A percentile compares a stretch with the other conserved stretches of the same genome.
Evolutionary conservation across 2,113 vertebrate genomes (phyloP).

Genomic region (Entomyzon cyanotis): DNA sequence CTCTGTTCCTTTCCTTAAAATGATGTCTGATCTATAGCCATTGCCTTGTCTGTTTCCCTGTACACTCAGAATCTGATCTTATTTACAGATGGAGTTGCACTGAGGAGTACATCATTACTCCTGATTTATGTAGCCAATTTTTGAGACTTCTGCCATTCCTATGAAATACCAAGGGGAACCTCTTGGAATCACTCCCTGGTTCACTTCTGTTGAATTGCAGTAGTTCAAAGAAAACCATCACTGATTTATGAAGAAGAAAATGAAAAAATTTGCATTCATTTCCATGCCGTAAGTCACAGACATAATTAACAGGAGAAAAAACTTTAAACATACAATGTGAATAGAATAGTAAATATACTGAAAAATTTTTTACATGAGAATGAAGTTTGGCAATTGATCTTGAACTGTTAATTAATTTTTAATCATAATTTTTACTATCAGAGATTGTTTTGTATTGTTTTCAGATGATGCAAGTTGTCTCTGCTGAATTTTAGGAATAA

Average conservation of each 20-base stretch:
- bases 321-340: constrained; percentile 2
- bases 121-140: background rate
- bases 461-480: background rate
- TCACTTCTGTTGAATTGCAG: background rate
- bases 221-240: constrained; percentile 11
- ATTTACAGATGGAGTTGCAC: background rate
- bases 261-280: background rate
- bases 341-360: background rate
- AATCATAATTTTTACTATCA: background rate
- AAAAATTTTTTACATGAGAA: background rate
- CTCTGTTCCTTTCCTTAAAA: background rate
- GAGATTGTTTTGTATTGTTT: background rate
- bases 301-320: constrained; percentile 8
- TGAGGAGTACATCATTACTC: background rate
- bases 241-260: background rate
- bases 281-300: background rate
- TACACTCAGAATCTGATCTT: background rate
- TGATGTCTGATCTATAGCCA: background rate
- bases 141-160: background rate
- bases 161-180: background rate
- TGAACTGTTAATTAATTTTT: background rate
- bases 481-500: background rate
- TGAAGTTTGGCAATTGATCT: background rate
- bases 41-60: background rate
- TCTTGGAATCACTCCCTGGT: background rate